Evolutionary conservation across 2,113 vertebrate species (phyloP).

Genomic region (Corynorhinus townsendii): DNA sequence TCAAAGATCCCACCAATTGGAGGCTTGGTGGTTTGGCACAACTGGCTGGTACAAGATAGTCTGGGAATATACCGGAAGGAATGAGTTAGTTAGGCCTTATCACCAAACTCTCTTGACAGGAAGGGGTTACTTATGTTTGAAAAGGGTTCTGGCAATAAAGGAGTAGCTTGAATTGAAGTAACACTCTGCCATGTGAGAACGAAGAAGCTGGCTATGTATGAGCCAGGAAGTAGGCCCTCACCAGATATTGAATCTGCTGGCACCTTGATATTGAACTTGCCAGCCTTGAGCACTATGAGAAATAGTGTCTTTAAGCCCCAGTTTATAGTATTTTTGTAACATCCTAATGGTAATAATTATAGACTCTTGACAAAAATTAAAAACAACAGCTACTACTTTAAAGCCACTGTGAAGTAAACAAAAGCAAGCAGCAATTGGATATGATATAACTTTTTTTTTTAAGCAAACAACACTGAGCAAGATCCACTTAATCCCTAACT

Average conservation of each 20-base stretch:
- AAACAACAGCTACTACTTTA: neutral
- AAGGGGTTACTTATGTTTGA: neutral
- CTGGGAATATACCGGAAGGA: neutral
- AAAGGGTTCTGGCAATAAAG: neutral
- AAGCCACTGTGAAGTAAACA: neutral
- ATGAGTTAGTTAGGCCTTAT: neutral
- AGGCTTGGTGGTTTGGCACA: neutral
- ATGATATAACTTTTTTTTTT: neutral
- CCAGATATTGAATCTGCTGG: neutral
- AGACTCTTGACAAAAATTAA: neutral
- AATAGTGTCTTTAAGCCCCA: neutral
- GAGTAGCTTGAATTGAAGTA: neutral
- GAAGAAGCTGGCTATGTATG: neutral
- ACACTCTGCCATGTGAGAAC: neutral
- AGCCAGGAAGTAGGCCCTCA: neutral
- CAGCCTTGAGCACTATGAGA: neutral
- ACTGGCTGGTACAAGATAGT: neutral
- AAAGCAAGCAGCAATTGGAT: neutral
- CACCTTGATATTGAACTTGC: neutral
- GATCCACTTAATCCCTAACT: neutral
- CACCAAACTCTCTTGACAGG: neutral
- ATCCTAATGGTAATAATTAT: neutral
- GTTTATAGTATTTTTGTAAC: neutral
- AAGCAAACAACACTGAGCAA: neutral
- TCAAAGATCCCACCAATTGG: neutral